Percentiles rank a stretch among this genome's conserved stretches.
Conservation (phyloP, 2,113 vertebrate species). For the Crotalus viridis region DNA sequence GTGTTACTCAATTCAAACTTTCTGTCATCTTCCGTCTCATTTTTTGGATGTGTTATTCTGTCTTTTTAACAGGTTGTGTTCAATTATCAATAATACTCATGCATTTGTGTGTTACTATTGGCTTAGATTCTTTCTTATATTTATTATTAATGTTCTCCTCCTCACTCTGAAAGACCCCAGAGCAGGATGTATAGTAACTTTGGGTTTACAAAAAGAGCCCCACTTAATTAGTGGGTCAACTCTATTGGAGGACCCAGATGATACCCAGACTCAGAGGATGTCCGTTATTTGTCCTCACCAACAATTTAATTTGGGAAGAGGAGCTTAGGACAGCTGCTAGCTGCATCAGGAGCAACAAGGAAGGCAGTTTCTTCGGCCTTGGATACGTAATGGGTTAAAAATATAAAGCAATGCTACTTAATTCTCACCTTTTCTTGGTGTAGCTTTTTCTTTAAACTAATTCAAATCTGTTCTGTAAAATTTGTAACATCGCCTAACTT, state of each 20-base stretch:
- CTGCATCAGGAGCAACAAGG: background rate
- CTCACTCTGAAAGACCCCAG: background rate
- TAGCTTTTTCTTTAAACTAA: background rate
- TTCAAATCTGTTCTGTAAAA: background rate
- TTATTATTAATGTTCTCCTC: background rate
- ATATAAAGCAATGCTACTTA: background rate
- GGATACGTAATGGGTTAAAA: background rate
- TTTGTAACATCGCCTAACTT: background rate
- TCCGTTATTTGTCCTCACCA: background rate
- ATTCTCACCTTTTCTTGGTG: background rate
- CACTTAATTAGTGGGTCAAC: background rate
- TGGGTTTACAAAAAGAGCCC: background rate
- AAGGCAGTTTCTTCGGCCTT: background rate
- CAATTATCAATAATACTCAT: background rate
- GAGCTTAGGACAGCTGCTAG: background rate
- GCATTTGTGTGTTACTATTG: background rate
- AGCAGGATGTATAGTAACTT: background rate
- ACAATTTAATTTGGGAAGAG: background rate
- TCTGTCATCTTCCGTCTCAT: background rate
- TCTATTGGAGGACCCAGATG: background rate
- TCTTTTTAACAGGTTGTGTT: background rate
- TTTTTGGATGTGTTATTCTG: background rate
- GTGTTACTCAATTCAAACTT: constrained; percentile 1
- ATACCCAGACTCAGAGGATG: background rate
- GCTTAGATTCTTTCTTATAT: background rate